Evolutionary conservation across 2,797 vertebrate species (phyloP), one percentile per base, ranked within the genome.

Genomic region (Loris lydekkerianus): DNA sequence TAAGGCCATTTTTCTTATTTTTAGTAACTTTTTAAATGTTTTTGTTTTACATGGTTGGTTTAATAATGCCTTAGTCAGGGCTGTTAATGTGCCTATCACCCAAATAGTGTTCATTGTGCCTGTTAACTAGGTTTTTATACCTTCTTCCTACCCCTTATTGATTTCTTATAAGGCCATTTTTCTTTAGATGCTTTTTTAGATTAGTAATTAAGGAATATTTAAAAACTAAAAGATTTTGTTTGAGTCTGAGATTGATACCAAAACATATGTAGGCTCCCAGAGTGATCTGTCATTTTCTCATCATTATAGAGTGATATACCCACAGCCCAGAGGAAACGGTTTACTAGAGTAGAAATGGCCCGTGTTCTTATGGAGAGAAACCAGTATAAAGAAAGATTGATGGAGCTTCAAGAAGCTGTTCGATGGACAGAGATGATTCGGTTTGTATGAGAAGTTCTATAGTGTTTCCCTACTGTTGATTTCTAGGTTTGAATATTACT

Each of bases 401-500:
- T 99, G 99, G 99, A 99, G 97, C 99, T 99, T 60, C 99, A 99
- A 96, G 99, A 99, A 97, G 99, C 99, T 25, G 99, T 99, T 17
- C 98, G 99, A 97, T 99, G 99, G 99, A 99, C 99, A 2, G 99
- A 99, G 97, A 99, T 99, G 99, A 99, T 99, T 82, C 98, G 99
- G 99, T 99, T 96, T 84, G 93, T 97, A 43, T 88, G 56, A 93
- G 82, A 53, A 63, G 29, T 37, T 7, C n/a, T 65, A 73, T 67
- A 84, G 5, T 61, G 53, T 65, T 91, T 87, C 88, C 46, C 67
- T 92, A 20, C 17, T 76, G 0, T 43, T 77, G 56, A 76, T 40
- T 94, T 10, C 10, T 72, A 34, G 21, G 34, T 92, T 63, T 53
- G 3, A 37, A 10, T 83, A n/a, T 70, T 88, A 37, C 73, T 94